phyloP scores from a whole-genome alignment of 1,140 invertebrate genomes.

The Berghia stephanieae region DNA sequence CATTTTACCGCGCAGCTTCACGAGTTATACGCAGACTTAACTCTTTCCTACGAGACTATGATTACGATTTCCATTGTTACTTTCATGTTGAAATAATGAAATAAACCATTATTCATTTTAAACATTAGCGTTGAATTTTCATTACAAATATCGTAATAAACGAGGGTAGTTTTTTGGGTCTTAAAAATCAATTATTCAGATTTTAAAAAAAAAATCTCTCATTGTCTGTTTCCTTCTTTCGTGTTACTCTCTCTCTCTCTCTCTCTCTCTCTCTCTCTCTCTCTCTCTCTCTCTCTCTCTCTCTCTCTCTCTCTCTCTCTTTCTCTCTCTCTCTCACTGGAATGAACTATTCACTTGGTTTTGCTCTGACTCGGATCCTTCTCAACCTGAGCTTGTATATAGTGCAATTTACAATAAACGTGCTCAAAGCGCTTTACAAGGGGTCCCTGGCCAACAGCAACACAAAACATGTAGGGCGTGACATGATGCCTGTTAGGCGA shows the following conservation, averaged over 20 bases:
- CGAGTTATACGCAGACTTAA: neutral
- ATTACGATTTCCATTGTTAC: neutral
- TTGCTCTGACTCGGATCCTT: neutral
- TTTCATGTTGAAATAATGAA: neutral
- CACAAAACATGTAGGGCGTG: neutral
- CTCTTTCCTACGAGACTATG: neutral
- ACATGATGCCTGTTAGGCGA: neutral
- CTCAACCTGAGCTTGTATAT: neutral
- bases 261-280: neutral
- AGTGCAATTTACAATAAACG: neutral
- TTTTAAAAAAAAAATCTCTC: too few species aligned
- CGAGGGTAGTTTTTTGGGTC: too few species aligned
- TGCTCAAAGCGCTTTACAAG: too few species aligned
- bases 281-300: neutral
- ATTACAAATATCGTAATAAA: too few species aligned
- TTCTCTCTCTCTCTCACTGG: neutral
- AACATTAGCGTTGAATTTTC: neutral
- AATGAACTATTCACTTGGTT: neutral
- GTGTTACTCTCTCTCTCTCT: neutral
- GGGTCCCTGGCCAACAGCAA: too few species aligned
- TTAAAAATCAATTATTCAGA: too few species aligned
- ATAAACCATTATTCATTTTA: neutral
- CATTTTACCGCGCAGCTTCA: neutral
- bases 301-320: neutral
- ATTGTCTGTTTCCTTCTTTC: neutral